phyloP scores from a whole-genome alignment of 2,888 invertebrate genomes.

The Agrochola litura region DNA sequence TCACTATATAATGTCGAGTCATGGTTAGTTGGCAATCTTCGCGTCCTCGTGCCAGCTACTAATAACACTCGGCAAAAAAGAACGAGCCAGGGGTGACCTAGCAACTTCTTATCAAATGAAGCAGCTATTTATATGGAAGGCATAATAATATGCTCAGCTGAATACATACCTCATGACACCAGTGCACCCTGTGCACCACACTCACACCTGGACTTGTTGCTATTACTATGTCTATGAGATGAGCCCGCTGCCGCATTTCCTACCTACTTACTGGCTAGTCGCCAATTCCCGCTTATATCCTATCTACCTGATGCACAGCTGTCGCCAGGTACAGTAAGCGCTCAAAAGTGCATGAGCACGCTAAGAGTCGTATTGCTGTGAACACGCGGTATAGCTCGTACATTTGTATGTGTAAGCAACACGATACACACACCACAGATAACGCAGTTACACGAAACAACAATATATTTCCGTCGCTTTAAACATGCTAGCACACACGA shows the following conservation, averaged over 20 bases:
- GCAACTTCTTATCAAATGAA: not conserved
- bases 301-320: not conserved
- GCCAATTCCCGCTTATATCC: not conserved
- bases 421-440: too few relatives aligned
- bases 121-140: not conserved
- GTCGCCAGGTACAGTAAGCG: not conserved
- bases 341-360: too few relatives aligned
- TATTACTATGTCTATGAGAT: not conserved
- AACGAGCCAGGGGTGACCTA: not conserved
- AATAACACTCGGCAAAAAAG: not conserved
- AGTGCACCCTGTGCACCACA: not conserved
- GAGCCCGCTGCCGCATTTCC: not conserved
- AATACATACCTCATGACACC: not conserved
- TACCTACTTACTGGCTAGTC: not conserved
- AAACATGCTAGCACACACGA: too few relatives aligned
- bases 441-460: too few relatives aligned
- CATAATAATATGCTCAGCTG: not conserved
- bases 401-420: too few relatives aligned
- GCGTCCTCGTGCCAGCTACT: not conserved
- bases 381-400: too few relatives aligned
- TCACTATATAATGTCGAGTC: slow-evolving; percentile 8
- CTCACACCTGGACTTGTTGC: not conserved
- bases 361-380: too few relatives aligned
- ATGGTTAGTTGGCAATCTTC: slow-evolving; percentile 14
- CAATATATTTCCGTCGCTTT: too few relatives aligned